phyloP scores from a whole-genome alignment of 2,113 vertebrate species.

The Bothrops jararaca region DNA sequence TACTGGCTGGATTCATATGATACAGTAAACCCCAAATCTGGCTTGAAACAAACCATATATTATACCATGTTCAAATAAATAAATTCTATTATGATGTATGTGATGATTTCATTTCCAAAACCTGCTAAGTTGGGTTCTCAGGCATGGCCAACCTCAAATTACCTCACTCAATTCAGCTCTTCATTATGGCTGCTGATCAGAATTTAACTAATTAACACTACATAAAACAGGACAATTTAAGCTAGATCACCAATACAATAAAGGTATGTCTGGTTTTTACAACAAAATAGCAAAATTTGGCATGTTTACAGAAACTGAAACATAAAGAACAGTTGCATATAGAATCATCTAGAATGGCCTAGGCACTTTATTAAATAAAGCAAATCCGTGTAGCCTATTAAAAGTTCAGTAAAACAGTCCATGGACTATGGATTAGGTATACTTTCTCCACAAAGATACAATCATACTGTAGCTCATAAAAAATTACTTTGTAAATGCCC shows the following conservation, averaged over 20 bases:
- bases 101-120: neutral
- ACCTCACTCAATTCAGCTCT: neutral
- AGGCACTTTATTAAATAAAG: neutral
- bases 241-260: neutral
- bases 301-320: neutral
- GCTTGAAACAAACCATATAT: neutral
- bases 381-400: neutral
- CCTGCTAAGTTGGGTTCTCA: neutral
- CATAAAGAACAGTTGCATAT: neutral
- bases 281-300: neutral
- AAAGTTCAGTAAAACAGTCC: neutral
- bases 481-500: neutral
- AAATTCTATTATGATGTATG: neutral
- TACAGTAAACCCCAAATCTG: neutral
- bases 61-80: neutral
- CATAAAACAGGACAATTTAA: neutral
- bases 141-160: neutral
- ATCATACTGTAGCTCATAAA: neutral
- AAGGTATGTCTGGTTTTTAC: neutral
- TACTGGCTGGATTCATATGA: neutral
- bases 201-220: neutral
- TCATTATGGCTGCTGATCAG: neutral
- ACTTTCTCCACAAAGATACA: neutral
- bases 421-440: neutral
- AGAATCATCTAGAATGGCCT: neutral